Percentiles rank a stretch among this genome's conserved stretches.
Evolutionary conservation across 2,888 invertebrate genomes (phyloP).

Genomic region (Teinopalpus imperialis): DNA sequence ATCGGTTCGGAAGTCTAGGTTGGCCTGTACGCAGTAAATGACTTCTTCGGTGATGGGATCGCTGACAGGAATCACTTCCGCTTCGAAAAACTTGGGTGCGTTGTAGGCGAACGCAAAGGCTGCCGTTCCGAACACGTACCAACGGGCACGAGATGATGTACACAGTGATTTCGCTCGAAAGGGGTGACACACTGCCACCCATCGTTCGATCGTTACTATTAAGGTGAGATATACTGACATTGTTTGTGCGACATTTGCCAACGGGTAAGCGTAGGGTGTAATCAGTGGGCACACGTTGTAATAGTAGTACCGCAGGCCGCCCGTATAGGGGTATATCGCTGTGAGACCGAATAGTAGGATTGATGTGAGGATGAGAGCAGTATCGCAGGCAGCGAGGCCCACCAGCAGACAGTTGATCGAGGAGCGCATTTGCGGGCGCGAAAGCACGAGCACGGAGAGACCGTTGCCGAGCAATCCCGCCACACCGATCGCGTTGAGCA

Average conservation of each 20-base stretch:
- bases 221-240: conserved; percentile 95
- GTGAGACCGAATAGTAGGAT: conserved; percentile 93
- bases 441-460: conserved; percentile 94
- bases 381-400: conserved; percentile 96
- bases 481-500: conserved; percentile 90
- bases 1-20: conserved; percentile 85
- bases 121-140: conserved; percentile 92
- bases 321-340: conserved; percentile 92
- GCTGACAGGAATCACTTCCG: conserved; percentile 69
- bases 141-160: conserved; percentile 92
- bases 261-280: conserved; percentile 90
- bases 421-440: conserved; percentile 96
- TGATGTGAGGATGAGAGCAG: conserved; percentile 92
- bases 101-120: conserved; percentile 93
- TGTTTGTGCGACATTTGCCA: conserved; percentile 94
- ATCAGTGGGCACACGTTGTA: conserved; percentile 91
- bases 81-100: conserved; percentile 90
- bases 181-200: conserved; percentile 96
- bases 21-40: conserved; percentile 87
- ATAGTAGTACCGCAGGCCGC: conserved; percentile 88
- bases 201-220: conserved; percentile 95
- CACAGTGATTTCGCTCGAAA: conserved; percentile 93
- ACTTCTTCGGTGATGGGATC: conserved; percentile 76
- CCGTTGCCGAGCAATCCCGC: conserved; percentile 95
- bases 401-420: conserved; percentile 97